A percentile compares a stretch with the other conserved stretches of the same genome.
These are phyloP conservation scores for Amazona vittata DNA, from an alignment of 2,113 vertebrate species.

Conservation along the genomic window DNA sequence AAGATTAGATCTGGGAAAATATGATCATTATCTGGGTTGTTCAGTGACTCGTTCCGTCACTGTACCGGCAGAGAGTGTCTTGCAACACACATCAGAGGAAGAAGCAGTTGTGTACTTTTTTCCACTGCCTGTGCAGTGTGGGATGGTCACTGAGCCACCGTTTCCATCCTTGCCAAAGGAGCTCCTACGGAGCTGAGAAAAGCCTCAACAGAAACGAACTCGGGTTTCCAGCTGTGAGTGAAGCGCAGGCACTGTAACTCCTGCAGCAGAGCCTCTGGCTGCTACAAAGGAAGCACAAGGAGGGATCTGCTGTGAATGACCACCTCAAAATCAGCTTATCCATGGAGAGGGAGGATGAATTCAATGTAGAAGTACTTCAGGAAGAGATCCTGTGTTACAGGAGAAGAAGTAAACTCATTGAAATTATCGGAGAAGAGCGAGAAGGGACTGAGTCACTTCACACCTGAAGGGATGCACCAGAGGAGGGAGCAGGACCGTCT, in stretches of 20 bases:
- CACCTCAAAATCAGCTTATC: background rate
- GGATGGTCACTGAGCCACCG: background rate
- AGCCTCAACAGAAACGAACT: background rate
- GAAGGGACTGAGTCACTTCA: background rate
- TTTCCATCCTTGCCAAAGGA: background rate
- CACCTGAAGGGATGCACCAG: accelerated
- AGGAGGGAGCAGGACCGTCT: background rate
- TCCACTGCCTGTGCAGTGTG: background rate
- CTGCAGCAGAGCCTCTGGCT: background rate
- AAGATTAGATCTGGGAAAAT: background rate
- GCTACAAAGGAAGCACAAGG: background rate
- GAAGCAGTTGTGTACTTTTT: conserved; percentile 1
- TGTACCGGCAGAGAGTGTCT: background rate
- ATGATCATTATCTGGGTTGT: background rate
- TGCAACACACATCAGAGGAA: background rate
- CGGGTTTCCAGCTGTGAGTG: accelerated
- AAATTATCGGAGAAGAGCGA: background rate
- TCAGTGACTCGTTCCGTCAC: background rate
- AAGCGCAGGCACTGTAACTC: background rate
- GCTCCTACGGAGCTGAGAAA: background rate
- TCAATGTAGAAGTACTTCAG: background rate
- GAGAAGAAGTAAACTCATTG: background rate
- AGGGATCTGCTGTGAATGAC: background rate
- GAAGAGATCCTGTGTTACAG: background rate
- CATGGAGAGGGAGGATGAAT: background rate